These are phyloP conservation scores for Patella depressa DNA, from an alignment of 2,888 invertebrate species.

Conservation along the genomic window DNA sequence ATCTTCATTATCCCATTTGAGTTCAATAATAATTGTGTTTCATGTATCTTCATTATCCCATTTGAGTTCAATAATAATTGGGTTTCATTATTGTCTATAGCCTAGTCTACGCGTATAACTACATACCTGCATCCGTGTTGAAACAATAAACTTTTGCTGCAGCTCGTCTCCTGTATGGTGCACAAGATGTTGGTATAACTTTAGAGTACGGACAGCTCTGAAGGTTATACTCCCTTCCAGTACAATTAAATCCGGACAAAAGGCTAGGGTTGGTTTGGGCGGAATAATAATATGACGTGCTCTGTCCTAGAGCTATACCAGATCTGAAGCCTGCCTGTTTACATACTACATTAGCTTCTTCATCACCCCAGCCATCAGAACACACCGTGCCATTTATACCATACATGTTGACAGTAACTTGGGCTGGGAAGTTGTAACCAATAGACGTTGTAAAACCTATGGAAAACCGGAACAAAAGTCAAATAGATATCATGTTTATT, in stretches of 20 bases:
- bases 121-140: no score
- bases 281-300: conserved; percentile 33
- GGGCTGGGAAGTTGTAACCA: conserved; percentile 45
- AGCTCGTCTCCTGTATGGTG: background rate
- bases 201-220: conserved; percentile 40
- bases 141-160: conserved; percentile 12
- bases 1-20: no score
- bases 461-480: conserved; percentile 11
- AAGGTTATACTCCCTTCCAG: conserved; percentile 45
- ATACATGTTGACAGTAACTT: conserved; percentile 48
- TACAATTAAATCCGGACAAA: conserved; percentile 53
- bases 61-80: no score
- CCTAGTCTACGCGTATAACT: no score
- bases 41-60: no score
- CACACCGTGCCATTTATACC: conserved; percentile 53
- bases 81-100: no score
- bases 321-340: conserved; percentile 47
- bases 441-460: conserved; percentile 44
- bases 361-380: conserved; percentile 50
- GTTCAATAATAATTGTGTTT: no score
- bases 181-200: background rate
- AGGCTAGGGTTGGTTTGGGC: conserved; percentile 46
- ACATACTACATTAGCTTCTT: conserved; percentile 51
- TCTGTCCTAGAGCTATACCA: conserved; percentile 47
- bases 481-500: background rate